Evolutionary conservation across 2,888 invertebrate species (phyloP).

Genomic region (Penaeus monodon): DNA sequence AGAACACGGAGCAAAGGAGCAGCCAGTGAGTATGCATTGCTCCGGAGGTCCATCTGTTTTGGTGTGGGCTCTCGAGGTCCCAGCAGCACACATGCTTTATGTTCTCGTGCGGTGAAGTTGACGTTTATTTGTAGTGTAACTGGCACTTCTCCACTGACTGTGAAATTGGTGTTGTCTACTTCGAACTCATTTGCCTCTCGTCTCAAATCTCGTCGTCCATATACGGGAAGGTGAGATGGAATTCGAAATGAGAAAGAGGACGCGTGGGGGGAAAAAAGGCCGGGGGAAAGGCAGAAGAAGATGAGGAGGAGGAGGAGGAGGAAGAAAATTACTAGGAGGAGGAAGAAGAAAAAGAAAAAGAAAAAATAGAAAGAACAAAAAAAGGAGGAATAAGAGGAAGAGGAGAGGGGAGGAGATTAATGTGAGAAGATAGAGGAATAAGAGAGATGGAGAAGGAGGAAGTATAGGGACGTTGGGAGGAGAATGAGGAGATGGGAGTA

Average conservation of each 20-base stretch:
- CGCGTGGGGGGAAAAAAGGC: too few relatives aligned
- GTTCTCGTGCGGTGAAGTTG: neutral
- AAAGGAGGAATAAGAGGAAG: too few relatives aligned
- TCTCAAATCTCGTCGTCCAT: slow-evolving; percentile 23
- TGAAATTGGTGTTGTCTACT: slow-evolving; percentile 40
- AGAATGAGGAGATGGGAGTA: too few relatives aligned
- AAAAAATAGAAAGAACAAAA: too few relatives aligned
- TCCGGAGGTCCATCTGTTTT: neutral
- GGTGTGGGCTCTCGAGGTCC: neutral
- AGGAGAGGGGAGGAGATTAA: too few relatives aligned
- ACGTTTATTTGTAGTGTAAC: slow-evolving; percentile 32
- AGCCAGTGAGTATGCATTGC: neutral
- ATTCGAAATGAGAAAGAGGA: neutral
- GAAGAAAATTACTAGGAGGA: neutral
- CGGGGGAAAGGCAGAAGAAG: too few relatives aligned
- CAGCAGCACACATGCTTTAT: slow-evolving; percentile 11
- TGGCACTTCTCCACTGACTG: slow-evolving; percentile 32
- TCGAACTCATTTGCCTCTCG: slow-evolving; percentile 36
- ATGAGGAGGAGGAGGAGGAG: neutral
- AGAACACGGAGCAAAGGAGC: too few relatives aligned
- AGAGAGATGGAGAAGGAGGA: too few relatives aligned
- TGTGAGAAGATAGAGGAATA: too few relatives aligned
- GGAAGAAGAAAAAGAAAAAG: too few relatives aligned
- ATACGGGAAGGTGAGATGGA: neutral
- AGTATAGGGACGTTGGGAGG: too few relatives aligned